Evolutionary conservation across 2,113 vertebrate genomes (phyloP), one percentile per base, ranked within the genome.

Genomic region (Prunella fulvescens): DNA sequence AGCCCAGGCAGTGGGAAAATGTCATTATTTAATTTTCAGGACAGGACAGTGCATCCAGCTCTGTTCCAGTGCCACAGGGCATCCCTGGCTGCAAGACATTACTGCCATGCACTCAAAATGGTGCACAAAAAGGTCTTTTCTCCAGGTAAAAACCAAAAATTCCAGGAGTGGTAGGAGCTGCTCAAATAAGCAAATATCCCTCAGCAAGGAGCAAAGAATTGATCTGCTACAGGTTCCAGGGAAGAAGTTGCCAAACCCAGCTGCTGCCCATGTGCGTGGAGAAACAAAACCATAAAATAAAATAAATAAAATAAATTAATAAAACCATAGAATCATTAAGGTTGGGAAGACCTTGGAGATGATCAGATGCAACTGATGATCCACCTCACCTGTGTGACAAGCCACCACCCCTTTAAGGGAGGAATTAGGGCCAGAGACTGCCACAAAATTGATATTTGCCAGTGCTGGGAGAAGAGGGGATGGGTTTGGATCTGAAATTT

Each of bases 321-420:
- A 33, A 64, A 80, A 12, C 3, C 20, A 42, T 5, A 1, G 31
- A 56, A 26, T 48, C 2, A 56, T 22, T 64, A 12, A 12, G 20
- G 11, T 2, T n/a, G 29, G 42, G 20, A n/a, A 40, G 24, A 31
- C 11, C 24, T 31, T 0, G 0, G 14, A 20, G 9, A 26, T 47
- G 1, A 47, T 29, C 0, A 0, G 50, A 31, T 42, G 31, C 35
- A 57, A 1, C 25, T 64, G 57, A 33, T 22, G 60, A 26, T 20
- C 60, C 60, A 42, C 7, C 54, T 84, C 31, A 48, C 23, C 18
- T 33, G 19, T 23, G 14, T n/a, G n/a, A 79, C 13, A 33, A 74
- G 29, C 28, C 37, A 76, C 31, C 26, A 39, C 5, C 33, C 13
- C 0, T 1, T 42, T 8, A 51, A 56, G 29, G 29, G 60, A 60